Base-by-base conservation (phyloP, 53 echinoderm and acorn worm genomes). In the Paelopatides confundens region DNA sequence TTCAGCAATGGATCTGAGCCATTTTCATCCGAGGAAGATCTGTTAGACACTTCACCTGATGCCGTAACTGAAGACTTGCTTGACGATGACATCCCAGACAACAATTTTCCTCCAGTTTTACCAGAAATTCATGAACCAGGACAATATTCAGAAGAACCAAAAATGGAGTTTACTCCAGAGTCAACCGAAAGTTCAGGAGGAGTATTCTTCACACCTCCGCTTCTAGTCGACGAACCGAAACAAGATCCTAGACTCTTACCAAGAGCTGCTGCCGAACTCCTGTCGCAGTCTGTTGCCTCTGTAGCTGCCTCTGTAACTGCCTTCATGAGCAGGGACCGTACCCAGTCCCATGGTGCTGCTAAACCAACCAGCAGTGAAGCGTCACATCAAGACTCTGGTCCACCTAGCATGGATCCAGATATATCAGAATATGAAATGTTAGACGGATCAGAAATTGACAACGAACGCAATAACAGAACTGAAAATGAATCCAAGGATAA, bases 341-440 rank as follows among this genome's bases (percentile, higher is more conserved):
- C 30, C 65, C 85, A 39, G 33, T 66, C 66, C 43, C 85, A 31
- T 7, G 68, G 63, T 26, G 85, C 65, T 31, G 40, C 48, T 38
- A 14, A 28, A 23, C 23, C 21, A 6, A 58, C 18, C 58, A 18
- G 58, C 58, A 23, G 24, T 17, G 58, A n/a, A 21, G 24, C 58
- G 26, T 6, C 58, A 6, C 58, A 58, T 21, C 58, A n/a, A 17
- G 58, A 43, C 31, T 68, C 66, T 47, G 48, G 63, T 7, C 93
- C 77, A 15, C 65, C 91, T 7, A 85, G 82, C 35, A 85, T 88
- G 76, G 96, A 96, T 18, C 84, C 89, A 8, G 96, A 96, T 47
- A 77, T 90, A 17, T 92, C 94, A 1, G 96, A 93, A n/a, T 96
- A 94, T 87, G 96, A 96, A 86, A 87, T 96, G 89, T 76, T 96